These are phyloP conservation scores for Canis aureus DNA, from an alignment of 2,113 vertebrate species.

Conservation along the genomic window DNA sequence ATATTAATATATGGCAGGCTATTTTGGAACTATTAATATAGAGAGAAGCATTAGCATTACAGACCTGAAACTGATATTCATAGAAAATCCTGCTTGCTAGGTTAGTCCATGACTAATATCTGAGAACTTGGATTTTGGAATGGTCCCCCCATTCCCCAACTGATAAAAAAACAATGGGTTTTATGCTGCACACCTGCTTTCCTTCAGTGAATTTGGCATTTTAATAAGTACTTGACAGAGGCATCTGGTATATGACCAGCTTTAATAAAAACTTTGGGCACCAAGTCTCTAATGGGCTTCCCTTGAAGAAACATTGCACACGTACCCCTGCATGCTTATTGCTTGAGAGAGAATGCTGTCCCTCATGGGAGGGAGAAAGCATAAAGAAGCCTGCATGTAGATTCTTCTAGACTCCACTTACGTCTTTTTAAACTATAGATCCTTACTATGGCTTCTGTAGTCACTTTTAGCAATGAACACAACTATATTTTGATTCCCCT, in stretches of 20 bases:
- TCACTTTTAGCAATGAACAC: background rate
- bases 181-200: background rate
- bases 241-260: background rate
- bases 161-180: background rate
- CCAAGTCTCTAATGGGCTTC: background rate
- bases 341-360: background rate
- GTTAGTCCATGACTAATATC: background rate
- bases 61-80: background rate
- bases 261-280: background rate
- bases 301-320: background rate
- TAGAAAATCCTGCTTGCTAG: background rate
- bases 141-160: background rate
- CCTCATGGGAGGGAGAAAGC: background rate
- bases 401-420: background rate
- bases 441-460: background rate
- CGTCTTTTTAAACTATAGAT: background rate
- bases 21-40: background rate
- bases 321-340: background rate
- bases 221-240: background rate
- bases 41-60: background rate
- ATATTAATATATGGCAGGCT: background rate
- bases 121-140: background rate
- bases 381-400: background rate
- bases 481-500: background rate
- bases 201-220: background rate